Evolutionary conservation across 2,113 vertebrate genomes (phyloP), one percentile per base, ranked within the genome.

Genomic region (Bubo scandiacus): DNA sequence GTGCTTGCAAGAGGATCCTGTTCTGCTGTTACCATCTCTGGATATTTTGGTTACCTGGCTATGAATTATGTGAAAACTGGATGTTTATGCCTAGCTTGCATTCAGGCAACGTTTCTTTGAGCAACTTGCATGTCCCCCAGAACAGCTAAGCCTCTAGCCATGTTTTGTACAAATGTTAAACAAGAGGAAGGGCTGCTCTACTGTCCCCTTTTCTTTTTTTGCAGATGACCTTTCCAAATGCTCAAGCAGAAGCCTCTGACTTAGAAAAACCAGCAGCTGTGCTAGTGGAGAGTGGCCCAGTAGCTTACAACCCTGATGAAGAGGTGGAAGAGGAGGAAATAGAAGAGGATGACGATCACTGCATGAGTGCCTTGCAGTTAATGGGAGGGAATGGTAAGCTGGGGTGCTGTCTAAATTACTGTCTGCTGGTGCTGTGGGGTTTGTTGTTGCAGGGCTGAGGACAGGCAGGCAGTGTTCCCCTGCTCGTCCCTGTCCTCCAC

Each of bases 201-300:
- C 71, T 74, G 10, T 62, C 52, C 11, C 68, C 18, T 40, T 30
- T 78, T 90, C 26, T 87, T 79, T 58, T 58, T 74, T 51, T 91
- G n/a, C 84, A 98, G 98, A 83, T 91, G 45, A 34, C 65, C 14
- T 91, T 95, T 58, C 96, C 81, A 5, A 88, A 63, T 23, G 27
- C 96, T 29, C 94, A 96, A n/a, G 45, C 96, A 51, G 93, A 85
- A 16, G 82, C 87, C 23, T 61, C 94, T 10, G 95, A 83, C 45
- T 84, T 40, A 27, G 82, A 80, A 83, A 92, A 94, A 73, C 40
- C 97, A 34, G 38, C 97, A 12, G 81, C 88, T 0, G 98, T 98
- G 38, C 92, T 99, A 83, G 99, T 99, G 89, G 99, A 99, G 96
- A 99, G 98, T 8, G 99, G 99, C 17, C 99, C 99, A 0, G 99